Percentiles rank a stretch among this genome's conserved stretches.
Conservation (phyloP, 1,140 invertebrate species). For the Dendrolimus kikuchii region DNA sequence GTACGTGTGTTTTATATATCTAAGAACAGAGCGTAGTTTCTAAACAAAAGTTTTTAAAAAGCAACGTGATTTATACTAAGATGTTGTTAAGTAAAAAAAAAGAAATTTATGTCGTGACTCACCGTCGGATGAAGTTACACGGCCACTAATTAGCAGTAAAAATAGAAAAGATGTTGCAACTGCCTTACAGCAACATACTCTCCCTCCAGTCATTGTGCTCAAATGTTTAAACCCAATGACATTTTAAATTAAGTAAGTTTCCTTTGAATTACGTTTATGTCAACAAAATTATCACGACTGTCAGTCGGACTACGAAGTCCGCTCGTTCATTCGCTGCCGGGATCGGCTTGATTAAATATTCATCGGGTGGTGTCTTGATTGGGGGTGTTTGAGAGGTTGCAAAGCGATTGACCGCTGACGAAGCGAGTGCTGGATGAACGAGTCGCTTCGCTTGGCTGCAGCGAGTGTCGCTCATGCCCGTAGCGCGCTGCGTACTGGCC, state of each 20-base stretch:
- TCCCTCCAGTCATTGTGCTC: conserved; percentile 38
- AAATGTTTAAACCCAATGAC: conserved; percentile 29
- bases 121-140: conserved; percentile 47
- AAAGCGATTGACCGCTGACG: too few relatives aligned
- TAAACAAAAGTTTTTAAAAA: too few relatives aligned
- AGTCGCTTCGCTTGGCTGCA: conserved; percentile 21
- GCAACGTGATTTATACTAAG: too few relatives aligned
- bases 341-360: conserved; percentile 62
- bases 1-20: too few relatives aligned
- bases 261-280: conserved; percentile 31
- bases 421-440: background rate
- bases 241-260: conserved; percentile 47
- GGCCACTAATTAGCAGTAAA: conserved; percentile 34
- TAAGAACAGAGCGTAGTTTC: too few relatives aligned
- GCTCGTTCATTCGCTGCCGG: conserved; percentile 52
- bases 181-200: conserved; percentile 29
- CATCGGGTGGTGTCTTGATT: conserved; percentile 46
- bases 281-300: conserved; percentile 43
- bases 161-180: conserved; percentile 25
- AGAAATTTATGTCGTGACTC: conserved; percentile 21
- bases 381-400: conserved; percentile 1
- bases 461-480: conserved; percentile 33
- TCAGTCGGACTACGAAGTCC: conserved; percentile 33
- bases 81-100: too few relatives aligned
- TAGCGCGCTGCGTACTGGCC: conserved; percentile 56